Conservation (phyloP, 1,140 invertebrate species). For the Brachionus asplanchnoidis region DNA sequence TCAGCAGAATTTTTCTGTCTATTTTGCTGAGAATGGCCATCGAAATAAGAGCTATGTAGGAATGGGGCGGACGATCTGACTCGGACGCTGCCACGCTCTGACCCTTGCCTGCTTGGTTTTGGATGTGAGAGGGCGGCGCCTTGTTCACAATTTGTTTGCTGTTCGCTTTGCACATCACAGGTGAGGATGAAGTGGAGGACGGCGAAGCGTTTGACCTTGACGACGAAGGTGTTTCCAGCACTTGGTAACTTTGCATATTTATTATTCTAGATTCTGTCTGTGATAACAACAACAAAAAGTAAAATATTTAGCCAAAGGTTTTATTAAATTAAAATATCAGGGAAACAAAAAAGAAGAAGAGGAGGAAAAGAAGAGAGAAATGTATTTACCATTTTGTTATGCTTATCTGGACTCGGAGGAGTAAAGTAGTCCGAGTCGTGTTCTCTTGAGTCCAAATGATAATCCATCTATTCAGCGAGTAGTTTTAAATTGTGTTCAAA, state of each 20-base stretch:
- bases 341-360: no score
- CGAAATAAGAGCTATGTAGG: constrained; percentile 93
- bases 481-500: constrained; percentile 1
- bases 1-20: constrained; percentile 88
- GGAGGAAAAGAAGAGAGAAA: not conserved
- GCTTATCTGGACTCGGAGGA: constrained; percentile 34
- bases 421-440: constrained; percentile 33
- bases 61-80: constrained; percentile 79
- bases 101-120: not conserved
- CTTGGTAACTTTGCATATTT: constrained; percentile 8
- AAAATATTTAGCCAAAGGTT: not conserved
- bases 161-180: not conserved
- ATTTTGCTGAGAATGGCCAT: constrained; percentile 93
- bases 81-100: not conserved
- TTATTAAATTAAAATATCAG: not conserved
- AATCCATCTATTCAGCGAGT: constrained; percentile 5
- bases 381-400: constrained; percentile 25
- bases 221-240: constrained; percentile 5
- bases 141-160: not conserved
- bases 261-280: constrained; percentile 10
- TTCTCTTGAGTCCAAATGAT: constrained; percentile 29
- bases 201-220: not conserved
- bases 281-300: not conserved
- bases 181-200: not conserved
- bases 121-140: not conserved